Base-by-base conservation (phyloP, 2,888 invertebrate genomes). In the Anthrax anthrax region DNA sequence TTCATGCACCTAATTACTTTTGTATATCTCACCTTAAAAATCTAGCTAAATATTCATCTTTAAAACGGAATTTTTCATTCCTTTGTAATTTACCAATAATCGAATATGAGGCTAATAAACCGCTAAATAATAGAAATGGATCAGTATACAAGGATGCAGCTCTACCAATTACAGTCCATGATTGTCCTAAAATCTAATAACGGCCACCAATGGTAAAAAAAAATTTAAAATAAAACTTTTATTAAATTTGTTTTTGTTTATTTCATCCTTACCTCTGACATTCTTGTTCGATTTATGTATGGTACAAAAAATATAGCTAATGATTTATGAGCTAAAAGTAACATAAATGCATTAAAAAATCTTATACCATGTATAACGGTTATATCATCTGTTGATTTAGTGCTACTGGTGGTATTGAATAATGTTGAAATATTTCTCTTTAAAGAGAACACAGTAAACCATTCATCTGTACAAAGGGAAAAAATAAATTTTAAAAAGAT, bases 141-240 rank as follows among this genome's bases (percentile, higher is more conserved):
- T 81, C 81, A 0, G 81, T 81, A 56, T 81, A 81, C 8, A 81
- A 65, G 53, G 80, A 80, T 2, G 81, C 80, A 1, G 79, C 80
- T 55, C 81, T 69, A 38, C 77, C 80, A 44, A 81, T 62, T 1
- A 80, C 79, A 1, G 79, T 77, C 77, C 80, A 81, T 4, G 78
- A 73, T 57, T 71, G 70, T 0, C 77, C 77, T 44, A 80, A 62
- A 50, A 65, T 70, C 79, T 79, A 56, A 18, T 37, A n/a, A 19
- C 8, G 41, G 8, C 1, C 2, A 27, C 2, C 27, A 6, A 6
- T 23, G 23, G 4, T 23, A 23, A 23, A 23, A 23, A 6, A 23
- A 23, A 23, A 23, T 23, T 23, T 23, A 23, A 23, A 23, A 23
- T 6, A 23, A 23, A 23, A 23, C 4, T 6, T 23, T 4, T 23